Percentiles rank a stretch among this genome's conserved stretches.
Conservation (phyloP, 2,797 vertebrate species). For the Gobionotothen gibberifrons region DNA sequence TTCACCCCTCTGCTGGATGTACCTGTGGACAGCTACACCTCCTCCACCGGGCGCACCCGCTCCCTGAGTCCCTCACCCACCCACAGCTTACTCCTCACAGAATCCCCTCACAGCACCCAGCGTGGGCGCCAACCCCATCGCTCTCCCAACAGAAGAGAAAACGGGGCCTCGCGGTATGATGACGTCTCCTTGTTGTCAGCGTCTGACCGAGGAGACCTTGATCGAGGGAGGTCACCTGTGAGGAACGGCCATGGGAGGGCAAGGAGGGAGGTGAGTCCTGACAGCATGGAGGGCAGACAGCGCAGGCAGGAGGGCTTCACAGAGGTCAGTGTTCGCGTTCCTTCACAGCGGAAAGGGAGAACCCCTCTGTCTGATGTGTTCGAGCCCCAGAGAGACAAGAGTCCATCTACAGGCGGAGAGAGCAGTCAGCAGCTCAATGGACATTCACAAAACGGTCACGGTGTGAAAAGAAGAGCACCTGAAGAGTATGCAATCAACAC, state of each 20-base stretch:
- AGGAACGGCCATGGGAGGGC: constrained; percentile 71
- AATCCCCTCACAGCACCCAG: constrained; percentile 65
- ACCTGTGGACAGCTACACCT: constrained; percentile 88
- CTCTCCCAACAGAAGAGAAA: constrained; percentile 64
- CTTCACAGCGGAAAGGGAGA: constrained; percentile 63
- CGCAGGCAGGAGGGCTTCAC: constrained; percentile 79
- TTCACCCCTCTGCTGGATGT: constrained; percentile 90
- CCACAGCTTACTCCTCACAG: constrained; percentile 83
- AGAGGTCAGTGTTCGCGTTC: constrained; percentile 81
- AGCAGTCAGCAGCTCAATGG: constrained; percentile 65
- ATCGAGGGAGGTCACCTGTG: constrained; percentile 81
- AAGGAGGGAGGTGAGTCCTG: constrained; percentile 69
- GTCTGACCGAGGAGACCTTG: constrained; percentile 70
- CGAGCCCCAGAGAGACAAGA: constrained; percentile 56
- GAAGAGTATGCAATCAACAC: constrained; percentile 85
- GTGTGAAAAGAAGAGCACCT: constrained; percentile 41
- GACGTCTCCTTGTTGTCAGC: constrained; percentile 54
- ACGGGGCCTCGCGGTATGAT: constrained; percentile 33
- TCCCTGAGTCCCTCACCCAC: constrained; percentile 71
- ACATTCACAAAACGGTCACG: constrained; percentile 62
- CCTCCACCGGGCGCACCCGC: constrained; percentile 56
- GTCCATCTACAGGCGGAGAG: constrained; percentile 37
- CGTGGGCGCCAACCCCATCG: constrained; percentile 45
- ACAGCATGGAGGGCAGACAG: constrained; percentile 63
- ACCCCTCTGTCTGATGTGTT: constrained; percentile 70